Base-by-base conservation (phyloP, 2,113 vertebrate genomes). In the Halcyon senegalensis region DNA sequence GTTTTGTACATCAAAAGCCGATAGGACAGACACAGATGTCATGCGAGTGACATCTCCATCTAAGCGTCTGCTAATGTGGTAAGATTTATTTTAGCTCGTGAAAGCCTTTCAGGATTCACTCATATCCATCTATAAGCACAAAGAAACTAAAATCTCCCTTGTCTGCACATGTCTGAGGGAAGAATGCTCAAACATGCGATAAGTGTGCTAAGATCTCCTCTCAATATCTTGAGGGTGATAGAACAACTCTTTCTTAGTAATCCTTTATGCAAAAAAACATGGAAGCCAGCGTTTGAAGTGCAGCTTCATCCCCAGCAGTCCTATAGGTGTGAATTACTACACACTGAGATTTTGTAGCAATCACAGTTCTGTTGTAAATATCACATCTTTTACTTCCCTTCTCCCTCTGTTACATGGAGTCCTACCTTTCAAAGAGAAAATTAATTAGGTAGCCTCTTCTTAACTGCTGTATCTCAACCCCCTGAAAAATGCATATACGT, bases 381-480 rank as follows among this genome's bases (percentile, higher is more conserved):
- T 4, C 10, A 8, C 67, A 28, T 28, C 39, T 89, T 87, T n/a
- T 19, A 10, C 87, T 89, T 83, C n/a, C 33, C 44, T 77, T 73
- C 44, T 86, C 20, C 33, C 13, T 62, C 37, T 1, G 0, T 76
- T 46, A 3, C 1, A 5, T 7, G 14, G 48, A 51, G 7, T 35
- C 24, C 39, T 79, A 20, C 64, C 79, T 91, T 69, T 60, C 62
- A 62, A 51, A 74, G 37, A 5, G 33, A 5, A 46, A 55, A 50
- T 43, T 51, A 21, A 56, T 74, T 18, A 13, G 41, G 59, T 39
- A 27, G 4, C 28, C 77, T n/a, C 23, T 39, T 66, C 55, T 53
- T 55, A 6, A 37, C 39, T 82, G n/a, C 27, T 67, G 27, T 7
- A 2, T 31, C 41, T 53, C 64, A 77, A 30, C 7, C 3, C 15